Evolutionary conservation across 2,797 vertebrate species (phyloP), one percentile per base, ranked within the genome.

Genomic region (Ambastaia sidthimunki): DNA sequence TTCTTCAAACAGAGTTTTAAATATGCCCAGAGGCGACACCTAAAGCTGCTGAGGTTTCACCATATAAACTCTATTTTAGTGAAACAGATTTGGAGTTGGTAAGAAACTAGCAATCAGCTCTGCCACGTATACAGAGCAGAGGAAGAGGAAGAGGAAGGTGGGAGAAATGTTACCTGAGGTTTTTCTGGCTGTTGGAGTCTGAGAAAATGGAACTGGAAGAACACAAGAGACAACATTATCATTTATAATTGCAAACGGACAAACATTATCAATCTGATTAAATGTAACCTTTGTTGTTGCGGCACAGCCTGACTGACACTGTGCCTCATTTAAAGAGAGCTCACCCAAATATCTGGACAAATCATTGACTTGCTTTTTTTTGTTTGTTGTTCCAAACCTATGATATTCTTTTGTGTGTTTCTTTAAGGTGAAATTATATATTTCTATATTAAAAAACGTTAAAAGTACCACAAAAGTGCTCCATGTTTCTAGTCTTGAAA

Each of bases 1-100:
- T 37, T 3, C 47, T 84, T 92, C 88, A 92, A 86, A 91, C 82
- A 84, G 91, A 92, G 92, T 93, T 89, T 90, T 89, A 87, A 87
- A 92, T 85, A 67, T 25, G 80, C 88, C 92, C 83, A 47, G 71
- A 83, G 90, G 91, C 62, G 73, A 72, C 41, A 66, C 67, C 81
- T 83, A 82, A 84, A 83, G 79, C 78, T 73, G 81, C 72, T 7
- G n/a, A 78, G 77, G 25, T 76, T 80, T 71, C 76, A 2, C 72
- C 62, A 78, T 80, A 76, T 76, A 71, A 83, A 18, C 44, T 25
- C 21, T 63, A n/a, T n/a, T 25, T 52, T 75, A 63, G 41, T 81
- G 80, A 75, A 63, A 71, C 83, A 65, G 68, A 83, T 9, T 59
- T 52, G 50, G 66, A 70, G 82, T 23, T 3, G 18, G 41, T 41